Percentiles rank a stretch among this genome's conserved stretches.
phyloP scores from a whole-genome alignment of 2,113 vertebrate species.

The Plestiodon gilberti region DNA sequence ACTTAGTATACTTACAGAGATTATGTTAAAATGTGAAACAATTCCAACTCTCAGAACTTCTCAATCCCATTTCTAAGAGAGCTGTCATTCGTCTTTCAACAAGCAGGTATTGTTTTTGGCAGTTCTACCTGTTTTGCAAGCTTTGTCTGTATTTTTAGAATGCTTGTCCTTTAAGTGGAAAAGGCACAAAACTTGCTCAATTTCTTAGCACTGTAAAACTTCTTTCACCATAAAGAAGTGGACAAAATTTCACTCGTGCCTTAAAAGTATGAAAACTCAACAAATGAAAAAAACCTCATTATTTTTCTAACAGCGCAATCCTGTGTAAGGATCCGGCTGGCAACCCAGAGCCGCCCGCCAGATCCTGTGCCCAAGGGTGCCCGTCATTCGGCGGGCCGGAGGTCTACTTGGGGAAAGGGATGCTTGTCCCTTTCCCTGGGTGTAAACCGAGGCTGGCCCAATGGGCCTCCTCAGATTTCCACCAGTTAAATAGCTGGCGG shows the following conservation, averaged over 20 bases:
- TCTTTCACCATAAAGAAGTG: slow-evolving; percentile 54
- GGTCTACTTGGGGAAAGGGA: too few species aligned
- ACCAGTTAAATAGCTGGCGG: too few species aligned
- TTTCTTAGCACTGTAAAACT: slow-evolving; percentile 40
- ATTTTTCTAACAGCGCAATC: slow-evolving; percentile 44
- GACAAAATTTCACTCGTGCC: neutral
- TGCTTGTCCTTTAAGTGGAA: slow-evolving; percentile 34
- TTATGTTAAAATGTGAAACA: neutral
- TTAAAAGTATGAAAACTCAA: neutral
- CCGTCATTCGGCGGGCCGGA: too few species aligned
- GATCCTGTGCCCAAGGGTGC: too few species aligned
- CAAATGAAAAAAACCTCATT: neutral
- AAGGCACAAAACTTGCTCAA: slow-evolving; percentile 48
- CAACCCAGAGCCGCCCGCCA: too few species aligned
- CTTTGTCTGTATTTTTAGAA: slow-evolving; percentile 45
- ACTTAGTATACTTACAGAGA: slow-evolving; percentile 17
- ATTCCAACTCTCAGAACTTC: neutral
- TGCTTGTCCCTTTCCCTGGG: too few species aligned
- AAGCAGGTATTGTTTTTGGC: slow-evolving; percentile 35
- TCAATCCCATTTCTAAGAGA: slow-evolving; percentile 29
- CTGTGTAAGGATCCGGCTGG: too few species aligned
- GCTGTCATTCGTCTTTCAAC: slow-evolving; percentile 2
- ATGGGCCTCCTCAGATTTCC: too few species aligned
- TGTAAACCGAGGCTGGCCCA: too few species aligned
- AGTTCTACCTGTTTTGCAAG: slow-evolving; percentile 46